Evolutionary conservation across 2,113 vertebrate genomes (phyloP).

Genomic region (Gavia stellata): DNA sequence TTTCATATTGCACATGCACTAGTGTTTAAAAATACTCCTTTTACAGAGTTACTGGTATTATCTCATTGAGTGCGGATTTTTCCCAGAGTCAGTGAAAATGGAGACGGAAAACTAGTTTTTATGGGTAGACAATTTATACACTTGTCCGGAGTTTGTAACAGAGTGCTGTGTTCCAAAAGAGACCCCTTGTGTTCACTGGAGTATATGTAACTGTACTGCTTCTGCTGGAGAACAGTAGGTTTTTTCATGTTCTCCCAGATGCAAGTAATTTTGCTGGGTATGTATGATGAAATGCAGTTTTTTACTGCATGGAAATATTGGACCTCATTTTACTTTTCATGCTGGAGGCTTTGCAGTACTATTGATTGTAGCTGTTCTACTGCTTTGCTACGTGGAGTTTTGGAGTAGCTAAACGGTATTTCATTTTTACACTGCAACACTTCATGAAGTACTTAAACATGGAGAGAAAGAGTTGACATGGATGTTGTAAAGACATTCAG

Average conservation of each 20-base stretch:
- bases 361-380: neutral
- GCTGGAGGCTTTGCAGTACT: neutral
- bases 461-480: neutral
- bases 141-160: neutral
- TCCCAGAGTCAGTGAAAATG: conserved; percentile 31
- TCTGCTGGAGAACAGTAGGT: neutral
- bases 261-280: conserved; percentile 13
- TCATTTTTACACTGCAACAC: neutral
- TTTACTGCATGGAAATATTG: neutral
- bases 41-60: neutral
- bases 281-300: neutral
- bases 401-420: neutral
- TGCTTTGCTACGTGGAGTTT: neutral
- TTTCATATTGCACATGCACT: neutral
- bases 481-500: neutral
- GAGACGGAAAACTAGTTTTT: neutral
- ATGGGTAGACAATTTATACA: neutral
- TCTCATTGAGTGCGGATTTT: conserved; percentile 5
- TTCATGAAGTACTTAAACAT: neutral
- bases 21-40: conserved; percentile 20
- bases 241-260: neutral
- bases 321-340: neutral
- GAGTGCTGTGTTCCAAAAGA: conserved; percentile 32
- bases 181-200: conserved; percentile 62
- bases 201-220: neutral